Evolutionary conservation across 2,797 vertebrate genomes (phyloP).

Genomic region (Lagorchestes hirsutus): DNA sequence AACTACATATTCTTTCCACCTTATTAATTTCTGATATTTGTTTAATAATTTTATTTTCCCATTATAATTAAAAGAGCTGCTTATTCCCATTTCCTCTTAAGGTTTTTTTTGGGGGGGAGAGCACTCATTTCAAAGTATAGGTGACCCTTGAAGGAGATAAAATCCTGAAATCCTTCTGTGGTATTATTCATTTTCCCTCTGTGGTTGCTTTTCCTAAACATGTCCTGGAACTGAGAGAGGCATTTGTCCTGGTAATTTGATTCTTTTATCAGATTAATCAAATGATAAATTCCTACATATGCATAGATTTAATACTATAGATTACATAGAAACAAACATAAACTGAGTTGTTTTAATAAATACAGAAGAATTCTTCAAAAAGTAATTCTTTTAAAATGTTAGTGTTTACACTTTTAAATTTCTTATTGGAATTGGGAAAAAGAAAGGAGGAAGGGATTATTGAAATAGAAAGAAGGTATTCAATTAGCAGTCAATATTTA

Average conservation of each 20-base stretch:
- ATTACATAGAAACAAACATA: not conserved
- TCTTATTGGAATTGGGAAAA: not conserved
- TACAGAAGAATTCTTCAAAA: not conserved
- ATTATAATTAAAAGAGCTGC: not conserved
- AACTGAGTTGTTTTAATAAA: not conserved
- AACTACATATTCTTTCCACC: not conserved
- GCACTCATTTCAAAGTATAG: not conserved
- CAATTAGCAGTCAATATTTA: not conserved
- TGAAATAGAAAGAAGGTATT: not conserved
- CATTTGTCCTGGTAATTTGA: not conserved
- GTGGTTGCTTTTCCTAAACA: constrained; percentile 9
- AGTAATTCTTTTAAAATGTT: not conserved
- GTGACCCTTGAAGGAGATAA: not conserved
- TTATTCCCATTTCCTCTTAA: not conserved
- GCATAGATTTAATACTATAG: not conserved
- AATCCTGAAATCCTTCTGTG: not conserved
- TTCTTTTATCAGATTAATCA: not conserved
- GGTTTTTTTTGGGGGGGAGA: not conserved
- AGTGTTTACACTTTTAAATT: not conserved
- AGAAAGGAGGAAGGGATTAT: not conserved
- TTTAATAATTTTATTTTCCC: not conserved
- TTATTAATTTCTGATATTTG: not conserved
- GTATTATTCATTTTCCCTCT: not conserved
- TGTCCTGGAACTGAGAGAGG: not conserved
- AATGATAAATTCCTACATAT: not conserved